A percentile compares a stretch with the other conserved stretches of the same genome.
Evolutionary conservation across 2,113 vertebrate genomes (phyloP).

Genomic region (Paedocypris sp.): DNA sequence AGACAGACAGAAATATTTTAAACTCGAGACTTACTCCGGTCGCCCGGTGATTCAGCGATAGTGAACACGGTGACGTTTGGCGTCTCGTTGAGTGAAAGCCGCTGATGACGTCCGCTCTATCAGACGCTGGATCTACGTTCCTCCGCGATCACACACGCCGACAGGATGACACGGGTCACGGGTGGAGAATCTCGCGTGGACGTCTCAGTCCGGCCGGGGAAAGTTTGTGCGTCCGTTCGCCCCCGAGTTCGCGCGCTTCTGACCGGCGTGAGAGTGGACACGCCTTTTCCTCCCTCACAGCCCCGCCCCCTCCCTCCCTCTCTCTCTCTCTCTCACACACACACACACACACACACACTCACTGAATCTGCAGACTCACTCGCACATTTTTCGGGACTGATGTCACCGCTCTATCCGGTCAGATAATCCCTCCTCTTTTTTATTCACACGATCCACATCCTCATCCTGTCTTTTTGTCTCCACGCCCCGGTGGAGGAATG

Average conservation of each 20-base stretch:
- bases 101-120: background rate
- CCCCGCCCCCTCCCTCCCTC: constrained; percentile 27
- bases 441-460: constrained; percentile 1
- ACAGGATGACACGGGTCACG: too few species aligned
- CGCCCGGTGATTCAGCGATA: background rate
- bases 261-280: constrained; percentile 54
- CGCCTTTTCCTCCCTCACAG: constrained; percentile 45
- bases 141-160: too few species aligned
- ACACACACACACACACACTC: constrained; percentile 14
- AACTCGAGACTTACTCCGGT: background rate
- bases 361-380: constrained; percentile 19
- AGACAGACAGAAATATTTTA: background rate
- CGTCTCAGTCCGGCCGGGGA: background rate
- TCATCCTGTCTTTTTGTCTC: background rate
- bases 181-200: too few species aligned
- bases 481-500: too few species aligned
- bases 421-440: constrained; percentile 53
- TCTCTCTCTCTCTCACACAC: constrained; percentile 31
- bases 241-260: constrained; percentile 17
- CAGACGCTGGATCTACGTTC: too few species aligned
- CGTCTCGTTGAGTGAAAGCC: background rate
- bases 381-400: constrained; percentile 61
- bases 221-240: constrained; percentile 14
- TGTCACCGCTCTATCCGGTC: constrained; percentile 62
- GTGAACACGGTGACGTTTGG: background rate